Base-by-base conservation (phyloP, 1,140 invertebrate species). In the Bicyclus anynana region DNA sequence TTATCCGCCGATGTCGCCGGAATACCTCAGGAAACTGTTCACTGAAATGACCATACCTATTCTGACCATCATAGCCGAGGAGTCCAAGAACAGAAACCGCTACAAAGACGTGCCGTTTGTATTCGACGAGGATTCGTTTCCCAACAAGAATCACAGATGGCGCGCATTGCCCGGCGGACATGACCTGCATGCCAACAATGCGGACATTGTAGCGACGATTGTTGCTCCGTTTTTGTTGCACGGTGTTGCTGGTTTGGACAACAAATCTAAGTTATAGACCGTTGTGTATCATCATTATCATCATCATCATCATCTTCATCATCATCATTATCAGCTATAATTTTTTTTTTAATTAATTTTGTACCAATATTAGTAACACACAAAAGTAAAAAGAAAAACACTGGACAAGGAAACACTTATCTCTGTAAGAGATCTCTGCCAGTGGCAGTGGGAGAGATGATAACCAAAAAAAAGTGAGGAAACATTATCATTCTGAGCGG, bases 191-290 rank as follows among this genome's bases (percentile, higher is more conserved):
- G 57, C 81, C 0, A 57, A 53, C 0, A 26, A 74, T 18, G 80
- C 83, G 0, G 69, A 78, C 1, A 47, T 56, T 2, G 37, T 81
- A 0, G 77, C 74, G 0, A 18, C 53, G 0, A 74, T 44, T 55
- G 58, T 82, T 0, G 18, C 37, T 0, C 73, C 68, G 52, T 85
- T 83, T 61, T 27, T 85, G 7, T 20, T 77, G 6, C 33, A 73
- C 33, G 78, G 72, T 0, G 6, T 75, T 0, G 58, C 72, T 2
- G 77, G 75, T 0, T 18, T 84, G 17, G 72, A 73, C 47, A 46
- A 16, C 13, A 80, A 72, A 18, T 57, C 79, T 1, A 84, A 80
- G 42, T 71, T 83, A 65, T 79, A 65, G n/a, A n/a, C n/a, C n/a
- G n/a, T n/a, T n/a, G n/a, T n/a, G n/a, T n/a, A n/a, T n/a, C n/a